Percentiles rank a stretch among this genome's conserved stretches.
phyloP scores from a whole-genome alignment of 2,888 invertebrate species.

The Ochlodes sylvanus region DNA sequence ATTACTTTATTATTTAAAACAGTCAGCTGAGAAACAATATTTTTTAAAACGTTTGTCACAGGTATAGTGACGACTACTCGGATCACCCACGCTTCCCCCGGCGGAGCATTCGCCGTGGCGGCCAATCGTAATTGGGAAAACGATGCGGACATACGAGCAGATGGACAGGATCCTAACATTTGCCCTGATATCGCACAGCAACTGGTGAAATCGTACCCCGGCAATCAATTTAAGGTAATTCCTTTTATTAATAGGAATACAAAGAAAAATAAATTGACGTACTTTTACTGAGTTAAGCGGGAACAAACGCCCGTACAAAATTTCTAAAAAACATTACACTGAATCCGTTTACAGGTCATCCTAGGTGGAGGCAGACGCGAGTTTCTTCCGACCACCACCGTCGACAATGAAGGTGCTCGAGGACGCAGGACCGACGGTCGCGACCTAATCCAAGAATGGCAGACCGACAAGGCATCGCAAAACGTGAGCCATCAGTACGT shows the following conservation, averaged over 20 bases:
- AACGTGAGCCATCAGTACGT: slow-evolving; percentile 78
- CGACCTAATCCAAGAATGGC: slow-evolving; percentile 89
- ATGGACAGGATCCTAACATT: slow-evolving; percentile 58
- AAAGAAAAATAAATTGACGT: no score
- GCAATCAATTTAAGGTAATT: slow-evolving; percentile 86
- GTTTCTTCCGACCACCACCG: slow-evolving; percentile 82
- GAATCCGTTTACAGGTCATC: slow-evolving; percentile 77
- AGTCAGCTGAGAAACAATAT: not conserved
- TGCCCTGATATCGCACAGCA: slow-evolving; percentile 89
- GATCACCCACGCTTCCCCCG: slow-evolving; percentile 92
- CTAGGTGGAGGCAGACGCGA: slow-evolving; percentile 90
- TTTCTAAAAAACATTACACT: no score
- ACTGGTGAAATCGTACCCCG: slow-evolving; percentile 86
- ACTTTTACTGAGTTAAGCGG: no score
- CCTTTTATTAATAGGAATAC: no score
- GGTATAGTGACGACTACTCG: slow-evolving; percentile 91
- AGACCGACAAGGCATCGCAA: slow-evolving; percentile 65
- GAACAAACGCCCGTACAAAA: no score
- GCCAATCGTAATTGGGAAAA: slow-evolving; percentile 90
- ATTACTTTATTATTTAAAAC: no score
- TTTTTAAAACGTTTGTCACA: slow-evolving; percentile 38
- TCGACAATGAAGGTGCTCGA: slow-evolving; percentile 78
- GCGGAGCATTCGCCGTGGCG: slow-evolving; percentile 85
- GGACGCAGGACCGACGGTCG: slow-evolving; percentile 84
- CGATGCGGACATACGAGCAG: slow-evolving; percentile 81